Evolutionary conservation across 1,140 invertebrate species (phyloP).

Genomic region (Temnothorax longispinosus): DNA sequence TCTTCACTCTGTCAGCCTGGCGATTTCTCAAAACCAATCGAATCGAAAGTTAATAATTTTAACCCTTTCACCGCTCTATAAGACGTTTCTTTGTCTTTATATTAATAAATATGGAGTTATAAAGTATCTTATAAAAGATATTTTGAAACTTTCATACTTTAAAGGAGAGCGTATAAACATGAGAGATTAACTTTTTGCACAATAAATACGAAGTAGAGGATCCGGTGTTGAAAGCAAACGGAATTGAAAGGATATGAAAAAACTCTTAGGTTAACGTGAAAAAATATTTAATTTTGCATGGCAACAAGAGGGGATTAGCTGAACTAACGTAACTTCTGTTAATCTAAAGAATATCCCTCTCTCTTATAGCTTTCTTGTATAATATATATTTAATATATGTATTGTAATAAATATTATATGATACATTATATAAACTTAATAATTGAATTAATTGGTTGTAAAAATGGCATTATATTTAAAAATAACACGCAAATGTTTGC

Average conservation of each 20-base stretch:
- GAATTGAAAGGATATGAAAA: neutral
- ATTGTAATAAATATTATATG: neutral
- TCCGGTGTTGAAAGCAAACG: neutral
- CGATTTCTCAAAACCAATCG: conserved; percentile 37
- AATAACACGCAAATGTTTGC: neutral
- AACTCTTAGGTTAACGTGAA: neutral
- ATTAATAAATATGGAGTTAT: neutral
- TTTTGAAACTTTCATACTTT: neutral
- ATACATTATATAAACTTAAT: neutral
- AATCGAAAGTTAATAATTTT: conserved; percentile 64
- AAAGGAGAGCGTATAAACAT: neutral
- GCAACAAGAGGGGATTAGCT: neutral
- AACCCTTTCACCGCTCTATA: neutral
- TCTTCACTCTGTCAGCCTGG: neutral
- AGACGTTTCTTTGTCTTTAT: neutral
- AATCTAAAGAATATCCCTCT: neutral
- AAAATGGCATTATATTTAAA: neutral
- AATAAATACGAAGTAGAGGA: neutral
- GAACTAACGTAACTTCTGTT: neutral
- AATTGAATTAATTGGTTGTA: neutral
- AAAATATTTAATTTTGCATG: neutral
- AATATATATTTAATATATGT: neutral
- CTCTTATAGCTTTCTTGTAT: neutral
- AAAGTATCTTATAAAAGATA: neutral
- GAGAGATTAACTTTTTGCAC: neutral